These are phyloP conservation scores for Oncorhynchus mykiss DNA, from an alignment of 2,113 vertebrate species.

Conservation along the genomic window DNA sequence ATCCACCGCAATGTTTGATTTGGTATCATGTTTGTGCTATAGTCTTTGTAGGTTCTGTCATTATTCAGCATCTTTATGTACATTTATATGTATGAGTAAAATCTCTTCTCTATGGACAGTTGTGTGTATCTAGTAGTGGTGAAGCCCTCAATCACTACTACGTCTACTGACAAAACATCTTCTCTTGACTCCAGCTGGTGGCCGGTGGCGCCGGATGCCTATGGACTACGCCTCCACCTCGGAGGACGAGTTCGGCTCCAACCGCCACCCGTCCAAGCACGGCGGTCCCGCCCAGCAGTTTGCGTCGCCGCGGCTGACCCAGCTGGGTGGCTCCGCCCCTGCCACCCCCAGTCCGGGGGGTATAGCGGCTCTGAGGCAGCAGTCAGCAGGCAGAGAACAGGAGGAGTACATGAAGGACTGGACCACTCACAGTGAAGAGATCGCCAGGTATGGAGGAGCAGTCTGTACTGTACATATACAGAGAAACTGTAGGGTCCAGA, in stretches of 20 bases:
- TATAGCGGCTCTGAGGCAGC: constrained; percentile 79
- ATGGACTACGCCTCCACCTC: constrained; percentile 97
- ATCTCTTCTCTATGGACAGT: no score
- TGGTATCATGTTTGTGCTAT: not conserved
- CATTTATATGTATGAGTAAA: no score
- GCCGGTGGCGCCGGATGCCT: constrained; percentile 92
- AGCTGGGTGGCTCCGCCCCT: constrained; percentile 82
- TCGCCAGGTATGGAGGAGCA: constrained; percentile 82
- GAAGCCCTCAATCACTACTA: not conserved
- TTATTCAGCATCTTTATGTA: no score
- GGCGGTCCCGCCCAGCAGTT: constrained; percentile 76
- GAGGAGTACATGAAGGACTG: constrained; percentile 97
- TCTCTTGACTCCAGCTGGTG: constrained; percentile 58
- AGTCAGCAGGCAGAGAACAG: constrained; percentile 82
- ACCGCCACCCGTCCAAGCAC: constrained; percentile 91
- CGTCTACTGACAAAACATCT: not conserved
- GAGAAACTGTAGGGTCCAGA: not conserved
- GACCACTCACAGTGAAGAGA: constrained; percentile 97
- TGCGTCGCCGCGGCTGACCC: constrained; percentile 83
- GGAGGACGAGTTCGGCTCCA: constrained; percentile 97
- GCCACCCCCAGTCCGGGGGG: constrained; percentile 67
- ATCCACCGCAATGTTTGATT: no score
- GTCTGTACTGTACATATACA: constrained; percentile 1
- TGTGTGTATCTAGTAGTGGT: no score
- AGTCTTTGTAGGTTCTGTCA: not conserved